phyloP scores from a whole-genome alignment of 2,797 vertebrate species.

The Austrolebias charrua region DNA sequence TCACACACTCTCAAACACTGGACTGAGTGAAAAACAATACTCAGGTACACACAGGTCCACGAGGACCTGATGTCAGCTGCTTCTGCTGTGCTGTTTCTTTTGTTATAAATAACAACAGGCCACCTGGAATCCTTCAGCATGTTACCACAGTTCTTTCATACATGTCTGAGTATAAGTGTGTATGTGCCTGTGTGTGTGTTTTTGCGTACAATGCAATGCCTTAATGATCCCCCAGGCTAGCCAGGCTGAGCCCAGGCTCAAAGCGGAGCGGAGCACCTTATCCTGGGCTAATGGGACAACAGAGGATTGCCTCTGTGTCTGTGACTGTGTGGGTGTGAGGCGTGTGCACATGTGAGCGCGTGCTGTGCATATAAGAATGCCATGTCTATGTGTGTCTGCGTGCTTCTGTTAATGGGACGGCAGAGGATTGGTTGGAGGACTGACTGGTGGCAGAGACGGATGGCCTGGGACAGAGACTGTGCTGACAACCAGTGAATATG shows the following conservation, averaged over 20 bases:
- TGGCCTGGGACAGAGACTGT: conserved; percentile 88
- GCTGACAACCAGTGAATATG: conserved; percentile 94
- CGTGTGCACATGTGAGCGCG: conserved; percentile 8
- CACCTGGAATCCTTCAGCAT: conserved; percentile 79
- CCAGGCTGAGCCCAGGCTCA: conserved; percentile 62
- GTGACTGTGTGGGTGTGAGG: conserved; percentile 28
- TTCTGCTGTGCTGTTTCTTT: conserved; percentile 92
- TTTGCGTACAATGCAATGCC: conserved; percentile 43
- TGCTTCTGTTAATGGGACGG: conserved; percentile 83
- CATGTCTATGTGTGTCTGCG: conserved; percentile 29
- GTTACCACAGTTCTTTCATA: conserved; percentile 44
- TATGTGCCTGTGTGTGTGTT: conserved; percentile 26
- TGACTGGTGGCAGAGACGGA: conserved; percentile 97
- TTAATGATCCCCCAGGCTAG: conserved; percentile 83
- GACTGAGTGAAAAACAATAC: conserved; percentile 19
- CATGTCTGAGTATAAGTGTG: conserved; percentile 29
- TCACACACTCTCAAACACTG: conserved; percentile 26
- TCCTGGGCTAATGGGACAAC: conserved; percentile 80
- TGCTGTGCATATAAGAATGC: conserved; percentile 23
- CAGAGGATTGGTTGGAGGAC: conserved; percentile 90
- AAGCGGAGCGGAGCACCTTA: conserved; percentile 74
- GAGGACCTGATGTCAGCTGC: conserved; percentile 85
- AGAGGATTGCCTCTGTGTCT: conserved; percentile 62
- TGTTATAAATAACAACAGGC: conserved; percentile 98
- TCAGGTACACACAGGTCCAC: conserved; percentile 71